These are phyloP conservation scores for Panonychus citri DNA, from an alignment of 1,140 invertebrate species.

Conservation along the genomic window DNA sequence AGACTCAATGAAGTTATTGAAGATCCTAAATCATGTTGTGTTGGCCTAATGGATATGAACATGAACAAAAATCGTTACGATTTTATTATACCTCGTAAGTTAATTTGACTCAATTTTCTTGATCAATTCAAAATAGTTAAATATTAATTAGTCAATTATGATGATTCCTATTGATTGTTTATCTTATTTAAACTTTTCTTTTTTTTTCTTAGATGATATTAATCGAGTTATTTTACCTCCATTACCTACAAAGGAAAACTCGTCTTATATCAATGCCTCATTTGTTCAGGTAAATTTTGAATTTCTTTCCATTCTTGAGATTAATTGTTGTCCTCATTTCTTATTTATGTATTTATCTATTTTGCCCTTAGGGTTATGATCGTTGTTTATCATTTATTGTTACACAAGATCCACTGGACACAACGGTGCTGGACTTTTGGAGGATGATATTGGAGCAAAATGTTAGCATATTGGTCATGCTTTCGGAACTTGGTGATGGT, in stretches of 20 bases:
- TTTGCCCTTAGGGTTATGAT: conserved; percentile 50
- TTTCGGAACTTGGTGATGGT: conserved; percentile 49
- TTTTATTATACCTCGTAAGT: conserved; percentile 51
- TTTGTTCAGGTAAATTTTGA: conserved; percentile 52
- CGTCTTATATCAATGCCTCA: conserved; percentile 88
- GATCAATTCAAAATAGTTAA: no score
- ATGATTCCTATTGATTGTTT: no score
- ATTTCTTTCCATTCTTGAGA: neutral
- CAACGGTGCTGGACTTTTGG: conserved; percentile 81
- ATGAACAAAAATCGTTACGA: conserved; percentile 62
- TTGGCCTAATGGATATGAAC: conserved; percentile 59
- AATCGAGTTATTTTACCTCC: conserved; percentile 66
- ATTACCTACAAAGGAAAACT: conserved; percentile 53
- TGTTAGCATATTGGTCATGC: conserved; percentile 73
- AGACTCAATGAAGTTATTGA: conserved; percentile 55
- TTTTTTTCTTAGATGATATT: conserved; percentile 35
- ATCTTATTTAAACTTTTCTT: neutral
- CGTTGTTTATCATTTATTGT: conserved; percentile 81
- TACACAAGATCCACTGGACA: conserved; percentile 74
- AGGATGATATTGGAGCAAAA: conserved; percentile 83
- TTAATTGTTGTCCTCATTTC: neutral
- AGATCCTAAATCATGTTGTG: conserved; percentile 50
- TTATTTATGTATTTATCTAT: conserved; percentile 1
- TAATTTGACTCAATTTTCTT: no score
- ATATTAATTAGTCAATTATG: no score